Evolutionary conservation across 2,797 vertebrate genomes (phyloP).

Genomic region (Chrosomus eos): DNA sequence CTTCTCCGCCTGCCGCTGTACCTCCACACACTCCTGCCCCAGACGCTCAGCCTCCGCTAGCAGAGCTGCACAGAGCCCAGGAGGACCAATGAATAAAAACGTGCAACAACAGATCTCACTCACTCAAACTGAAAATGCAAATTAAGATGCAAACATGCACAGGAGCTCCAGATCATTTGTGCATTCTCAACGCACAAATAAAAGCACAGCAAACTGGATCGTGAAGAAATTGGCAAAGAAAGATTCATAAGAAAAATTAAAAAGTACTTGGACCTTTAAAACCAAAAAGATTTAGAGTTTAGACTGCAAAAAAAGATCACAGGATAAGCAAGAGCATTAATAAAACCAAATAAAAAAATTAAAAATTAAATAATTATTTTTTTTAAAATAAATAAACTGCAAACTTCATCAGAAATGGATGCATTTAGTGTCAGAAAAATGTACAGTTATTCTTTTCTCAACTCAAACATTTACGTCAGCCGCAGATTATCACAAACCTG

Average conservation of each 20-base stretch:
- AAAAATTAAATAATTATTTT: too few species aligned
- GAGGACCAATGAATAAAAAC: background rate
- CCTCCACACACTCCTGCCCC: conserved; percentile 83
- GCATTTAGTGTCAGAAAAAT: conserved; percentile 53
- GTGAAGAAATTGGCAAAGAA: conserved; percentile 28
- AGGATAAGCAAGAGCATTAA: background rate
- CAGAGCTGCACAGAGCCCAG: conserved; percentile 75
- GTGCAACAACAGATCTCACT: background rate
- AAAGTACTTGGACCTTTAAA: background rate
- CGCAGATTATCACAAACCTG: conserved; percentile 77
- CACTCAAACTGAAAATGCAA: conserved; percentile 6
- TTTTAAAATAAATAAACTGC: background rate
- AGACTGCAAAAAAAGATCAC: conserved; percentile 4
- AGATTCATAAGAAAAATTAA: background rate
- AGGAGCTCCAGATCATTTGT: conserved; percentile 6
- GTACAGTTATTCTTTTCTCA: background rate
- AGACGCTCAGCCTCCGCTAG: conserved; percentile 85
- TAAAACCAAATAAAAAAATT: background rate
- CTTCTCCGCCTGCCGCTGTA: conserved; percentile 91
- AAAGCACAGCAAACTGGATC: conserved; percentile 31
- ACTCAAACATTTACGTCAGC: conserved; percentile 55
- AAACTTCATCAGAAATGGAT: conserved; percentile 29
- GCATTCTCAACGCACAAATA: conserved; percentile 35
- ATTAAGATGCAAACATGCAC: conserved; percentile 52
- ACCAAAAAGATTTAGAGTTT: background rate